Evolutionary conservation across 2,888 invertebrate species (phyloP).

Genomic region (Protophormia terraenovae): DNA sequence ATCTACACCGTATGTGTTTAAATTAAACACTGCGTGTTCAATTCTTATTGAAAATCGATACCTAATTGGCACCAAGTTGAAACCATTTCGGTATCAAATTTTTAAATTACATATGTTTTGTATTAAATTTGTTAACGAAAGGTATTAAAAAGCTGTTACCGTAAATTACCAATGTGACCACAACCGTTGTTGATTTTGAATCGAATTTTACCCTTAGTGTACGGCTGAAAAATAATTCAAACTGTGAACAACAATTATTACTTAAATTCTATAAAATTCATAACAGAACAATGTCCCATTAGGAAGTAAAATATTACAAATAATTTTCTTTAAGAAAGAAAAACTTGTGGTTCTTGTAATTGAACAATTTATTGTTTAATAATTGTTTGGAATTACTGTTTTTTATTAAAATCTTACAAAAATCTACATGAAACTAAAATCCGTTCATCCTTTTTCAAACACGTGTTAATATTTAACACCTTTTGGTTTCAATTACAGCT

Average conservation of each 20-base stretch:
- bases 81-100: too few species aligned
- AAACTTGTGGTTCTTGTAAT: slow-evolving; percentile 32
- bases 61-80: too few species aligned
- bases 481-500: slow-evolving; percentile 63
- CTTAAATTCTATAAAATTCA: neutral
- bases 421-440: neutral
- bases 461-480: slow-evolving; percentile 64
- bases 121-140: too few species aligned
- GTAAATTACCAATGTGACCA: too few species aligned
- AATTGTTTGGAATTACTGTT: slow-evolving; percentile 34
- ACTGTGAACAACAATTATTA: neutral
- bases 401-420: slow-evolving; percentile 30
- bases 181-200: too few species aligned
- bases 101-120: too few species aligned
- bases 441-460: slow-evolving; percentile 49
- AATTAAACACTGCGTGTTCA: too few species aligned
- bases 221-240: neutral
- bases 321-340: neutral
- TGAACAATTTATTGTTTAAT: slow-evolving; percentile 6
- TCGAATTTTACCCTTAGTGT: too few species aligned
- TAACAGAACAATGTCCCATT: neutral
- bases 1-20: too few species aligned
- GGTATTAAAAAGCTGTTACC: too few species aligned
- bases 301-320: neutral
- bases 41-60: too few species aligned